Base-by-base conservation (phyloP, 2,797 vertebrate species). In the Jordanella pulchra region DNA sequence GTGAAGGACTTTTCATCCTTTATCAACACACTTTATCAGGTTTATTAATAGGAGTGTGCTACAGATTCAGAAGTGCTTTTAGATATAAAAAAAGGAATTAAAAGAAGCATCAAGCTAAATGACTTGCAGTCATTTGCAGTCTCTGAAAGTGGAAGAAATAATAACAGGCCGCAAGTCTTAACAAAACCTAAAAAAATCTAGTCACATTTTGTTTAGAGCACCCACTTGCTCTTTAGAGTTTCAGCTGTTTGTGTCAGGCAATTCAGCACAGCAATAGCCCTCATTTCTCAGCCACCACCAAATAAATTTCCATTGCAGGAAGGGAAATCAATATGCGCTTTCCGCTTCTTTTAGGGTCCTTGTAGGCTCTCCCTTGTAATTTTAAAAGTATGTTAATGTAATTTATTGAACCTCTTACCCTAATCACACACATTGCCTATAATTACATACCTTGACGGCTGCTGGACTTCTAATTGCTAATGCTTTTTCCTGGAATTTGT, bases 301-400 rank as follows among this genome's bases (percentile, higher is more conserved):
- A 90, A 94, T 94, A 93, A 89, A 94, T 95, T 91, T 93, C 90
- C 91, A 91, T 85, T 76, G 87, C 79, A 74, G 71, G 82, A 92
- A 92, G 83, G 92, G 71, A 94, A 94, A 95, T 95, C 94, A 73
- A 95, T 95, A 92, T 1, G 51, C 72, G 78, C 90, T 86, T 93
- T 93, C 90, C 86, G 85, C 90, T 87, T 92, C 87, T 92, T 92
- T 92, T 89, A 89, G 87, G 88, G 82, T 84, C 87, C 83, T 86
- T 82, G 82, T 89, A 87, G 89, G 84, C 80, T 89, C 84, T 92
- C 87, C 88, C 89, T 89, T 89, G 84, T 89, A 91, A 92, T 91
- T 93, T 92, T 92, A 87, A 94, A 94, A 93, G 93, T 93, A 94
- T 93, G 94, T 94, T 95, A 94, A 94, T 94, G 93, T 93, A 93